Conservation (phyloP, 23 tunicate species). For the Corella eumyota region DNA sequence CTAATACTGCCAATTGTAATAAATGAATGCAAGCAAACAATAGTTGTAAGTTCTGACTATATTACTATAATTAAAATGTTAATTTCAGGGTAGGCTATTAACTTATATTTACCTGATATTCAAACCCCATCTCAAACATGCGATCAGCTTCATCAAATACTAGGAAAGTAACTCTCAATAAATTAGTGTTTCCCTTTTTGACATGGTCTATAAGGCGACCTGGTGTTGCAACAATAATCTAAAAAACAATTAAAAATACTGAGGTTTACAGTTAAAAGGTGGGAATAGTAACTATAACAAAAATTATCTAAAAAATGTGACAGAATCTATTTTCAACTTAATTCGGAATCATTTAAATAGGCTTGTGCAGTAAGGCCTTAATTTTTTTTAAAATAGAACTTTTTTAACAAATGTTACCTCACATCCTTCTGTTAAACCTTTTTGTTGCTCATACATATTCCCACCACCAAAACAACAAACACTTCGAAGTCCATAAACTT, state of each 20-base stretch:
- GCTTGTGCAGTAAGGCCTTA: too few species aligned
- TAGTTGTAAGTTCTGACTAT: too few species aligned
- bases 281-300: too few species aligned
- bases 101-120: slow-evolving; percentile 79
- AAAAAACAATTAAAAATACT: slow-evolving; percentile 1
- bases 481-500: slow-evolving; percentile 58
- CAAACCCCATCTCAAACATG: slow-evolving; percentile 98
- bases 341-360: too few species aligned
- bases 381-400: too few species aligned
- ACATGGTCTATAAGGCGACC: slow-evolving; percentile 97
- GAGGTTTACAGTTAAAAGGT: too few species aligned
- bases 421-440: slow-evolving; percentile 63
- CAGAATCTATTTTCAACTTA: too few species aligned
- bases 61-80: too few species aligned
- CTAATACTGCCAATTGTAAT: too few species aligned
- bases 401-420: slow-evolving; percentile 24
- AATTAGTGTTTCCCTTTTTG: slow-evolving; percentile 80
- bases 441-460: slow-evolving; percentile 95
- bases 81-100: too few species aligned
- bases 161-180: slow-evolving; percentile 59
- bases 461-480: slow-evolving; percentile 94
- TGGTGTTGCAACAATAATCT: slow-evolving; percentile 94
- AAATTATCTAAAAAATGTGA: too few species aligned
- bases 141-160: slow-evolving; percentile 97
- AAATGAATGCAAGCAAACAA: too few species aligned